Conservation (phyloP, 2,113 vertebrate genomes). For the Lynx canadensis region DNA sequence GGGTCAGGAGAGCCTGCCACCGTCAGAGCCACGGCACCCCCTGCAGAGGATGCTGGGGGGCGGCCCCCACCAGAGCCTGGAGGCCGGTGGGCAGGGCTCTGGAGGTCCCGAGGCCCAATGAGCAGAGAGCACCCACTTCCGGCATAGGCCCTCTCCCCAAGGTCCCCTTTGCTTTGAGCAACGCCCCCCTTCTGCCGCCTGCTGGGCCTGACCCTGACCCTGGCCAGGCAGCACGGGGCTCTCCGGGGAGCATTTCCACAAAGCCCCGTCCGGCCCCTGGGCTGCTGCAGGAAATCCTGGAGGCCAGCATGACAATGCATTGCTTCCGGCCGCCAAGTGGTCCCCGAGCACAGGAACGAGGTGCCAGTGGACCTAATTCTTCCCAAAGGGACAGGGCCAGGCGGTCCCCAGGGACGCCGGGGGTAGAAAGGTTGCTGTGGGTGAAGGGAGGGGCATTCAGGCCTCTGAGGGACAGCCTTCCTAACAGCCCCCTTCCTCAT, state of each 20-base stretch:
- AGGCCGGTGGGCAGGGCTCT: neutral
- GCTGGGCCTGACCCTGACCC: neutral
- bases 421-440: neutral
- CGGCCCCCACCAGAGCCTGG: neutral
- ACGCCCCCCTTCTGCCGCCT: neutral
- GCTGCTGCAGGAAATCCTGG: constrained; percentile 78
- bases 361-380: neutral
- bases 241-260: neutral
- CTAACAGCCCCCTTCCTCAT: neutral
- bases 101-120: neutral
- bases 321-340: constrained; percentile 71
- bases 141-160: neutral
- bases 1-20: neutral
- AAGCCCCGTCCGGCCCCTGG: constrained; percentile 36
- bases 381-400: neutral
- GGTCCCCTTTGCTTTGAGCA: neutral
- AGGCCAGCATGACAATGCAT: constrained; percentile 77
- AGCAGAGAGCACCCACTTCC: neutral
- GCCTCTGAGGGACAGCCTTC: neutral
- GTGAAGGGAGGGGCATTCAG: neutral
- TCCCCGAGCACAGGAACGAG: constrained; percentile 61
- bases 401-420: neutral
- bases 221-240: neutral
- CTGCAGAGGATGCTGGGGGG: neutral
- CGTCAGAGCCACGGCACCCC: neutral